These are phyloP conservation scores for Brachyptera putata DNA, from an alignment of 2,888 invertebrate species.

Conservation along the genomic window DNA sequence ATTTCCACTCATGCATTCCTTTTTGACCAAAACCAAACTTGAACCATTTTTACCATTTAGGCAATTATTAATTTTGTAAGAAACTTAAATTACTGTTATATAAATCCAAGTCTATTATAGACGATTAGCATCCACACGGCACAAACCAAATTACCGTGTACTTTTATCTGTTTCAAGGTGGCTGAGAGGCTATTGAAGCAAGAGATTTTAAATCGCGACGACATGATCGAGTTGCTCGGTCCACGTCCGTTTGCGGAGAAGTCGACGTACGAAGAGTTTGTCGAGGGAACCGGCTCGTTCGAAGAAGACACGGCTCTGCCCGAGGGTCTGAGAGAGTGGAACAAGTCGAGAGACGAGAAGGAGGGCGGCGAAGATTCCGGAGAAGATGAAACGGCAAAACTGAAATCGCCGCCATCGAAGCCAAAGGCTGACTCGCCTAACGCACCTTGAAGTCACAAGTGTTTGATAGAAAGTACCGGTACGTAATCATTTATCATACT, in stretches of 20 bases:
- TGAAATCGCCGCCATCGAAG: background rate
- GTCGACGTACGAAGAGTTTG: conserved; percentile 99
- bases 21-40: too few species aligned
- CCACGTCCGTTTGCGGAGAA: conserved; percentile 95
- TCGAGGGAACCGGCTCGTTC: conserved; percentile 95
- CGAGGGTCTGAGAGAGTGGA: conserved; percentile 94
- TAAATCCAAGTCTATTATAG: too few species aligned
- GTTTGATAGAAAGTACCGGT: background rate
- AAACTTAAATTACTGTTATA: too few species aligned
- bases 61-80: too few species aligned
- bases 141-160: too few species aligned
- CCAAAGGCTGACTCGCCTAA: background rate
- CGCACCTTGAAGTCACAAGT: background rate
- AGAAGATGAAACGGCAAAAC: background rate
- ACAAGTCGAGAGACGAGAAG: conserved; percentile 49
- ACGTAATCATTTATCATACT: background rate
- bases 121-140: too few species aligned
- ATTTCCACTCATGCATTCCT: too few species aligned
- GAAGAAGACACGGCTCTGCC: conserved; percentile 95
- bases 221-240: conserved; percentile 96
- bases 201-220: conserved; percentile 91
- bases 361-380: background rate
- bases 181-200: conserved; percentile 86
- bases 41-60: too few species aligned
- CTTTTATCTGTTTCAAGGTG: conserved; percentile 48